Evolutionary conservation across 2,113 vertebrate genomes (phyloP).

Genomic region (Nymphicus hollandicus): DNA sequence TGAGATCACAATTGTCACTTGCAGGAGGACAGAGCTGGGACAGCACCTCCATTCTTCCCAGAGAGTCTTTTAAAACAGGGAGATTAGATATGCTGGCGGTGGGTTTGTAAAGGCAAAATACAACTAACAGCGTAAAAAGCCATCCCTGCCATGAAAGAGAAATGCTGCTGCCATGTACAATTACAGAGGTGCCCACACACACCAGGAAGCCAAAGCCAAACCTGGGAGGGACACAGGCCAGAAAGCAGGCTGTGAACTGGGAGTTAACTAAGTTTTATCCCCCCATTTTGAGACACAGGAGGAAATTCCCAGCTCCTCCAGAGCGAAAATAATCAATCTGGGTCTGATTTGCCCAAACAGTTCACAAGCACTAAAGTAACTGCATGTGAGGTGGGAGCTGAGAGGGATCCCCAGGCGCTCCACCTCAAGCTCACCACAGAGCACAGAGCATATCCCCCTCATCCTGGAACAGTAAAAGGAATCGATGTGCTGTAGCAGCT

Average conservation of each 20-base stretch:
- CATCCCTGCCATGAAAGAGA: neutral
- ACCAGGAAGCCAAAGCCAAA: neutral
- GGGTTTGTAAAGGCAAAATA: neutral
- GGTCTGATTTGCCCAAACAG: neutral
- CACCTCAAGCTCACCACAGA: neutral
- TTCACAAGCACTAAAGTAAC: neutral
- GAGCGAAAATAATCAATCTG: neutral
- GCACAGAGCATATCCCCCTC: neutral
- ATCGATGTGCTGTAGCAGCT: neutral
- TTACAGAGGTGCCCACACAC: neutral
- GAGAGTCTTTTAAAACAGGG: neutral
- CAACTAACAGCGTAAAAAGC: neutral
- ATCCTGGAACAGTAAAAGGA: neutral
- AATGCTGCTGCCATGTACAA: neutral
- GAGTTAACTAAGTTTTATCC: neutral
- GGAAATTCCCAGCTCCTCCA: neutral
- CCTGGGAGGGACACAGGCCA: neutral
- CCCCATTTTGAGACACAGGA: neutral
- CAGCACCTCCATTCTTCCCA: neutral
- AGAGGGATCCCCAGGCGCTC: neutral
- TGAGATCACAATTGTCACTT: neutral
- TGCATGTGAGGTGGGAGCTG: accelerated
- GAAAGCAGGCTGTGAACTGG: neutral
- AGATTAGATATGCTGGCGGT: neutral
- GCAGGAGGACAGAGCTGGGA: neutral